Conservation (phyloP, 2,797 vertebrate species). For the Dicrostonyx torquatus region DNA sequence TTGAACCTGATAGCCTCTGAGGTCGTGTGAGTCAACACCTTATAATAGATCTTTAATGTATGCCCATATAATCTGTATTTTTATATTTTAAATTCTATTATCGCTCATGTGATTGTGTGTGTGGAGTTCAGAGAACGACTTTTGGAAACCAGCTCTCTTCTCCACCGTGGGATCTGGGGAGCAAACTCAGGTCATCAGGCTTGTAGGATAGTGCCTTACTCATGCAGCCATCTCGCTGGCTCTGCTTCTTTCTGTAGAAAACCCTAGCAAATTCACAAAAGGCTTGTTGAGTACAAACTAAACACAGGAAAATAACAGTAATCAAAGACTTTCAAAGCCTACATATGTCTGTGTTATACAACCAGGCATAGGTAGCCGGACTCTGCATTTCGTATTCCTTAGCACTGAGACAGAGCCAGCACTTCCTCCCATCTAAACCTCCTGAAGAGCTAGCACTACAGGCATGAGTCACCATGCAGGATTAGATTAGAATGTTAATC, state of each 20-base stretch:
- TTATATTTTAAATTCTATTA: too few relatives aligned
- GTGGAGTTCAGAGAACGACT: background rate
- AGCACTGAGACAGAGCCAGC: background rate
- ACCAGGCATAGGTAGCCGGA: background rate
- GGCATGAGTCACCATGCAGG: background rate
- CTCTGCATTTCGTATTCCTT: background rate
- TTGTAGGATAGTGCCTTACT: background rate
- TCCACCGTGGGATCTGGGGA: background rate
- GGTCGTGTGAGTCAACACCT: background rate
- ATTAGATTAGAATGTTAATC: background rate
- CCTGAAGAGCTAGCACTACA: background rate
- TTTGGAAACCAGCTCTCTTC: background rate
- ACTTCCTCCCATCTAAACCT: background rate
- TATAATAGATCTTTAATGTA: background rate
- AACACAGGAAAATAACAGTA: background rate
- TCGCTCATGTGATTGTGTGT: background rate
- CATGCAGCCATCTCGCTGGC: background rate
- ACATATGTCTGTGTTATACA: background rate
- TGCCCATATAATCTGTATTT: background rate
- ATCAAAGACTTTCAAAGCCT: background rate
- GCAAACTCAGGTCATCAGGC: background rate
- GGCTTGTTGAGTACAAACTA: background rate
- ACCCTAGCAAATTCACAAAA: background rate
- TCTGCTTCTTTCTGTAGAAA: slow-evolving; percentile 11
- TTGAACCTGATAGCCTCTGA: background rate